Evolutionary conservation across 2,888 invertebrate species (phyloP).

Genomic region (Drosophila dives): DNA sequence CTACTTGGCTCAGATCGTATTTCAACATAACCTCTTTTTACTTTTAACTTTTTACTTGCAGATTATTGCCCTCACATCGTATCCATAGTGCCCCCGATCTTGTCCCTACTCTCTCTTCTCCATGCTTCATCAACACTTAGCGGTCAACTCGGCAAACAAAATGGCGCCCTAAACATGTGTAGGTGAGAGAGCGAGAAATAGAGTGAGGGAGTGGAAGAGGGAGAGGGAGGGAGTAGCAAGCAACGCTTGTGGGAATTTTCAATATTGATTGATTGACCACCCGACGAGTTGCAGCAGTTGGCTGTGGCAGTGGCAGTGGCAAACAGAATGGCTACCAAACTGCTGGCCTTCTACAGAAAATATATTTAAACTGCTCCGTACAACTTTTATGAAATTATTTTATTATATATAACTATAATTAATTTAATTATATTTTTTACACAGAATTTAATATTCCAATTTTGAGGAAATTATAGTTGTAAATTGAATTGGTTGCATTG

Average conservation of each 20-base stretch:
- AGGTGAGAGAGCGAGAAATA: neutral
- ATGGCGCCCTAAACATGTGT: conserved; percentile 54
- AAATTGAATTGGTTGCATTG: neutral
- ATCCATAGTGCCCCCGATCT: conserved; percentile 9
- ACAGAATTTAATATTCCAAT: neutral
- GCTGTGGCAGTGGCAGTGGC: conserved; percentile 2
- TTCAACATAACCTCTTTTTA: conserved; percentile 75
- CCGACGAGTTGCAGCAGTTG: conserved; percentile 25
- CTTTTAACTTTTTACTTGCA: conserved; percentile 57
- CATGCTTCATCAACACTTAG: conserved; percentile 49
- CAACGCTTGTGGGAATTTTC: conserved; percentile 53
- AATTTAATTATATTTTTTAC: neutral
- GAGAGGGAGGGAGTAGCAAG: neutral
- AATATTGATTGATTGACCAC: conserved; percentile 71
- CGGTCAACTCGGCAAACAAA: conserved; percentile 68
- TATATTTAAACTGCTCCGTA: neutral
- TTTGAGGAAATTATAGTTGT: neutral
- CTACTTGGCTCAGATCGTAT: conserved; percentile 72
- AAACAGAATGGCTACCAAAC: neutral
- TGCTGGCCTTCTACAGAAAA: neutral
- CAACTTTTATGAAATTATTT: neutral
- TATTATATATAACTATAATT: neutral
- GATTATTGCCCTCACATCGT: conserved; percentile 57
- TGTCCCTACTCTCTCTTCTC: neutral
- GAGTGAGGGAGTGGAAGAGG: neutral